Conservation (phyloP, 2,888 invertebrate species). For the Orthosia gracilis region DNA sequence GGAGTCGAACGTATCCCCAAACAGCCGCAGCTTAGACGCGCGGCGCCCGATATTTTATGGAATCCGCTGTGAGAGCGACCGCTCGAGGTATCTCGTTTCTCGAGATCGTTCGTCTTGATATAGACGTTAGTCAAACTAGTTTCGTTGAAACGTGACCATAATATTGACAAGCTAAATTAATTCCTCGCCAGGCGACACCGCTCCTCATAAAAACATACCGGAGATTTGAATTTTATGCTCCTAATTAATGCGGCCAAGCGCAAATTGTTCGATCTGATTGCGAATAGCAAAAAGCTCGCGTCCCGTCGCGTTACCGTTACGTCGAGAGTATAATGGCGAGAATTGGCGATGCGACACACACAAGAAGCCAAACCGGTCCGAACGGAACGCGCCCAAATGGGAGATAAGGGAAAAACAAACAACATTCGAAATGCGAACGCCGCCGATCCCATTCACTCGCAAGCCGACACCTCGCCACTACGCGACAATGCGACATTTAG, state of each 20-base stretch:
- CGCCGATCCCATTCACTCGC: conserved; percentile 80
- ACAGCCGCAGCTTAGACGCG: conserved; percentile 62
- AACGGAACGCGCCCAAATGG: conserved; percentile 83
- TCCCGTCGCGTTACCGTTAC: conserved; percentile 84
- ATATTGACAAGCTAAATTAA: conserved; percentile 87
- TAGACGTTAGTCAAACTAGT: conserved; percentile 86
- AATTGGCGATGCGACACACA: conserved; percentile 83
- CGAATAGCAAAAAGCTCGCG: conserved; percentile 82
- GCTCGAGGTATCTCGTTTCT: conserved; percentile 84
- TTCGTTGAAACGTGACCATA: conserved; percentile 85
- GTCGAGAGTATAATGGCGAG: conserved; percentile 81
- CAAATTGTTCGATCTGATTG: conserved; percentile 84
- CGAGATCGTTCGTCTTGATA: conserved; percentile 85
- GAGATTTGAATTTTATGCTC: conserved; percentile 82
- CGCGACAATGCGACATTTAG: conserved; percentile 48
- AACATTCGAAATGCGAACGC: conserved; percentile 79
- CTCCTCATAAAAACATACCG: conserved; percentile 73
- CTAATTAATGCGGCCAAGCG: conserved; percentile 84
- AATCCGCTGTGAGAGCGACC: conserved; percentile 84
- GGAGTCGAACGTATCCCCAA: conserved; percentile 59
- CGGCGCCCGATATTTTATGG: conserved; percentile 84
- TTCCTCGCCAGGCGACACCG: conserved; percentile 78
- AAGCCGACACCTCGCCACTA: conserved; percentile 76
- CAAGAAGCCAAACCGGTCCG: conserved; percentile 84
- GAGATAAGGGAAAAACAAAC: conserved; percentile 85